Conservation (phyloP, 2,797 vertebrate species). For the Hapalemur alaotrensis region DNA sequence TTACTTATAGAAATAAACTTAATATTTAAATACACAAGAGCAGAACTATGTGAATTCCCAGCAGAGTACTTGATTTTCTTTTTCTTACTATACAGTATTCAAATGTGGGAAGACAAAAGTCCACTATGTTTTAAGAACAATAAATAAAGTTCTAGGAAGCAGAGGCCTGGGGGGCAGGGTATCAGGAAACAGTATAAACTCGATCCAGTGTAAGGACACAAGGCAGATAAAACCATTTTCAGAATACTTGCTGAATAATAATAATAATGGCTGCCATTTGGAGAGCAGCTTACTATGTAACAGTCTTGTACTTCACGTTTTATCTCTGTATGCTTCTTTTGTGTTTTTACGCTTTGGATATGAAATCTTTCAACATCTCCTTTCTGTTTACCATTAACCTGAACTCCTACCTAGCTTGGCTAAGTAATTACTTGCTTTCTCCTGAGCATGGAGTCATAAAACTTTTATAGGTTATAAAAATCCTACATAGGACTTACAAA, state of each 20-base stretch:
- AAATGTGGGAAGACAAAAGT: background rate
- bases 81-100: background rate
- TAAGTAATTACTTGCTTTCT: constrained; percentile 48
- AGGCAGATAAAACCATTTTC: constrained; percentile 32
- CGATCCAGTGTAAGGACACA: background rate
- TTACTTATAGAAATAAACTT: background rate
- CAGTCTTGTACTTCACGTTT: background rate
- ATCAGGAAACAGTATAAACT: background rate
- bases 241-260: background rate
- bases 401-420: background rate
- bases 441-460: background rate
- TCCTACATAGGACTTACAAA: background rate
- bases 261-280: background rate
- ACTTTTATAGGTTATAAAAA: constrained; percentile 47
- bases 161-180: background rate
- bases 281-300: background rate
- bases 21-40: background rate
- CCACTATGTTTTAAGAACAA: background rate
- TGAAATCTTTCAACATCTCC: constrained; percentile 23
- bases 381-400: constrained; percentile 41
- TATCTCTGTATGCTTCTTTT: background rate
- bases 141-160: constrained; percentile 26
- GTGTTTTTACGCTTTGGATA: background rate
- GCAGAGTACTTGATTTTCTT: background rate
- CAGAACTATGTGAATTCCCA: background rate